phyloP scores from a whole-genome alignment of 1,140 invertebrate species.

The Akabosia matsudoensis region DNA sequence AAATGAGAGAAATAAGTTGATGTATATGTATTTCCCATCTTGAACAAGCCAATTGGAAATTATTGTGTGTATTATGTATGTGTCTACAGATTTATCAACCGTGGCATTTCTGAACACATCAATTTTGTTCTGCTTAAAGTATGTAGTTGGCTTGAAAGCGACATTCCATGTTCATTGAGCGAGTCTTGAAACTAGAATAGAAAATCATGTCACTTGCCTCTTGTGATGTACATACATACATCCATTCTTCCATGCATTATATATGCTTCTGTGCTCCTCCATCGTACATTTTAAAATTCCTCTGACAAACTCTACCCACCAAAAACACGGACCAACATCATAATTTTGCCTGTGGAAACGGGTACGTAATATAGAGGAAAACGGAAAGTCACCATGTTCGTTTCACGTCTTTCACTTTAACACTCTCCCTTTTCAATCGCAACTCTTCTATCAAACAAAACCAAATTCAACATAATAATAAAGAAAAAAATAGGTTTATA shows the following conservation, averaged over 20 bases:
- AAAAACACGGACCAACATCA: background rate
- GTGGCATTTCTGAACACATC: slow-evolving; percentile 3
- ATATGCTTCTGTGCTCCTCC: too few relatives aligned
- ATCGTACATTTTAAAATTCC: background rate
- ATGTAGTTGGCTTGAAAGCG: slow-evolving; percentile 1
- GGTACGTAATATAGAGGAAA: too few relatives aligned
- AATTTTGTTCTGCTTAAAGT: slow-evolving; percentile 1
- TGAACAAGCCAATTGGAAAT: too few relatives aligned
- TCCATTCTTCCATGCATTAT: background rate
- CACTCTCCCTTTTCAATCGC: background rate
- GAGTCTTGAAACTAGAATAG: slow-evolving; percentile 4
- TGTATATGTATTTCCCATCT: too few relatives aligned
- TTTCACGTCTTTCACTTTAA: background rate
- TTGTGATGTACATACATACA: background rate
- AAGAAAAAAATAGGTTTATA: too few relatives aligned
- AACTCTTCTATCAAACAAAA: background rate
- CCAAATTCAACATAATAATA: background rate
- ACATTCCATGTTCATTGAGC: slow-evolving; percentile 10
- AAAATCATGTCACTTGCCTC: slow-evolving; percentile 18
- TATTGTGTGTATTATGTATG: too few relatives aligned
- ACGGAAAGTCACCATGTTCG: background rate
- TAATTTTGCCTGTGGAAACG: background rate
- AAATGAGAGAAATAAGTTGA: too few relatives aligned
- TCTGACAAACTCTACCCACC: background rate
- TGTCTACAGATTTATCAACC: too few relatives aligned